Base-by-base conservation (phyloP, 2,888 invertebrate species). In the Athripsodes cinereus region DNA sequence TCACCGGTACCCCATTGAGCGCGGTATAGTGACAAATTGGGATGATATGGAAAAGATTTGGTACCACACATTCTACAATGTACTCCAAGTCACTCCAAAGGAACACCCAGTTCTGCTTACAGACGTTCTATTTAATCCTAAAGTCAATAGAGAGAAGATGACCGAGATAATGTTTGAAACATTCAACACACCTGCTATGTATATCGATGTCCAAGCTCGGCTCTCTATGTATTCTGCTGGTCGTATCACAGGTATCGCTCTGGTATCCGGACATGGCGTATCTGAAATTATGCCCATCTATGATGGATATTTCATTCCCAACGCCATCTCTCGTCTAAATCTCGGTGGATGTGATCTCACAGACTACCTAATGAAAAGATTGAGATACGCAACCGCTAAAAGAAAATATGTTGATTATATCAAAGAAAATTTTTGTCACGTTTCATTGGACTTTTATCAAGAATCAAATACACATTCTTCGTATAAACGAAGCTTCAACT, bases 31-130 rank as follows among this genome's bases (percentile, higher is more conserved):
- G 55, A 88, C 84, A 68, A 87, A 88, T 73, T 88, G 87, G 87
- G 87, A 88, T 67, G 87, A 87, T 68, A 88, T 88, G 88, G 88
- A 88, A 72, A 88, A 88, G 73, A 88, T 88, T 70, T 88, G 87
- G 87, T 87, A 88, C 71, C 87, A 88, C 72, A 86, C 87, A 52
- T 88, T 88, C 75, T 88, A 87, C 79, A 88, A 88, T 69, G 86
- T 87, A 69, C 74, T 89, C 64, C 77, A 87, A 65, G 84, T 87
- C 49, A 86, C 87, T 18, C 88, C 88, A 1, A 88, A 88, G 71
- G 87, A 88, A 68, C 88, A 88, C 70, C 88, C 88, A 5, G 86
- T 88, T 48, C 79, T 89, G 59, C 76, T 87, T 59, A 89, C 88
- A 13, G 88, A 88, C 71, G 88, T 88, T 8, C 88, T 88, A 8